Base-by-base conservation (phyloP, 1,140 invertebrate genomes). In the Magallana ariakensis region DNA sequence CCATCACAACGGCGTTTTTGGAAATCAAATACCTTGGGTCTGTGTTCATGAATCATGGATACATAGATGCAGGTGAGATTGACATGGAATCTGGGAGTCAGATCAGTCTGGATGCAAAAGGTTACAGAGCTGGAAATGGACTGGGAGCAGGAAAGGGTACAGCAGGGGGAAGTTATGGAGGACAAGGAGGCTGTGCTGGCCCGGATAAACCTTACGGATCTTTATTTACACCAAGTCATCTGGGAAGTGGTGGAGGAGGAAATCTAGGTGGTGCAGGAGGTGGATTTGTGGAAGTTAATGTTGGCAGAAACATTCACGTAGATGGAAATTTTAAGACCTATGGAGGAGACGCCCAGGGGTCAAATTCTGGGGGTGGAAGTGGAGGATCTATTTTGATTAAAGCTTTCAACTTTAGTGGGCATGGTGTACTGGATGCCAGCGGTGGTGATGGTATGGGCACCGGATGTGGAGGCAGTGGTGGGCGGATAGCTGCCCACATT, bases 231-330 rank as follows among this genome's bases (percentile, higher is more conserved):
- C 92, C 92, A 2, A 87, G n/a, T 6, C 58, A 92, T 26, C 87
- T 92, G 26, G 92, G 92, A 15, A 92, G 91, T 89, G 92, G 92
- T 80, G 92, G 92, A 66, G 91, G 90, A 8, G 88, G 91, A 26
- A 58, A 55, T 16, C 66, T 82, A 57, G 90, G 87, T 46, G 92
- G 92, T 55, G 75, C 89, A 16, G 92, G 92, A 46, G 92, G 92
- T 19, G 92, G 92, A 5, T 91, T 89, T 86, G 66, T 93, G 26
- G 91, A 90, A 16, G 85, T 93, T 19, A 90, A 66, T 11, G 85
- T 92, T 58, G 92, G 92, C 54, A 87, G 89, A 70, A 86, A 53
- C 15, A 60, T 92, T 11, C 90, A 92, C 80, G 85, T 93, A 83
- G 90, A 93, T 88, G 92, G 92, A 53, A 26, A 75, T 70, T 81